Conservation (phyloP, 2,888 invertebrate genomes). For the Nowickia ferox region DNA sequence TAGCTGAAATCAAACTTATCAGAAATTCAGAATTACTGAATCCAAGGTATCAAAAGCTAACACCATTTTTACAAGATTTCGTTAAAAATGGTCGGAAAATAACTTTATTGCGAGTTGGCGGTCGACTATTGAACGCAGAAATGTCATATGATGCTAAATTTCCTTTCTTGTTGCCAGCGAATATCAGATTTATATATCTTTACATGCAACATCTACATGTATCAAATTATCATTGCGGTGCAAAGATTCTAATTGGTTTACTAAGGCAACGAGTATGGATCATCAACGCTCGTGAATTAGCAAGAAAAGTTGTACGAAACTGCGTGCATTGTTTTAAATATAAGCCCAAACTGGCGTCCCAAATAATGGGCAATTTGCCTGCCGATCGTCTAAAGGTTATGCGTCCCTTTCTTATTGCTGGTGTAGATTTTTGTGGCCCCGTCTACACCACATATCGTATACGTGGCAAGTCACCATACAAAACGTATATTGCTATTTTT, state of each 20-base stretch:
- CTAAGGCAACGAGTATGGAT: slow-evolving; percentile 62
- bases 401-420: slow-evolving; percentile 16
- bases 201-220: slow-evolving; percentile 14
- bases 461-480: slow-evolving; percentile 52
- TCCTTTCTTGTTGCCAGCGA: slow-evolving; percentile 58
- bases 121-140: slow-evolving; percentile 64
- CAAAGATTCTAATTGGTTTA: slow-evolving; percentile 61
- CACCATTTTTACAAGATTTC: slow-evolving; percentile 20
- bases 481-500: slow-evolving; percentile 60
- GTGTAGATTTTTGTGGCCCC: slow-evolving; percentile 24
- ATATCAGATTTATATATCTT: slow-evolving; percentile 1
- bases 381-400: slow-evolving; percentile 31
- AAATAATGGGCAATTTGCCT: slow-evolving; percentile 69
- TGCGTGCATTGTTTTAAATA: slow-evolving; percentile 50
- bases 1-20: neutral
- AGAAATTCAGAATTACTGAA: slow-evolving; percentile 13
- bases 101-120: slow-evolving; percentile 74
- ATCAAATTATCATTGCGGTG: slow-evolving; percentile 27
- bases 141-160: slow-evolving; percentile 73
- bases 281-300: slow-evolving; percentile 47
- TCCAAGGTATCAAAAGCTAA: slow-evolving; percentile 23
- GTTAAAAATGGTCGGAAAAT: neutral
- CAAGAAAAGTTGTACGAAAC: slow-evolving; percentile 48
- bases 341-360: slow-evolving; percentile 52
- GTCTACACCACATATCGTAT: slow-evolving; percentile 30